Conservation (phyloP, 2,888 invertebrate species). For the Encarsia formosa region DNA sequence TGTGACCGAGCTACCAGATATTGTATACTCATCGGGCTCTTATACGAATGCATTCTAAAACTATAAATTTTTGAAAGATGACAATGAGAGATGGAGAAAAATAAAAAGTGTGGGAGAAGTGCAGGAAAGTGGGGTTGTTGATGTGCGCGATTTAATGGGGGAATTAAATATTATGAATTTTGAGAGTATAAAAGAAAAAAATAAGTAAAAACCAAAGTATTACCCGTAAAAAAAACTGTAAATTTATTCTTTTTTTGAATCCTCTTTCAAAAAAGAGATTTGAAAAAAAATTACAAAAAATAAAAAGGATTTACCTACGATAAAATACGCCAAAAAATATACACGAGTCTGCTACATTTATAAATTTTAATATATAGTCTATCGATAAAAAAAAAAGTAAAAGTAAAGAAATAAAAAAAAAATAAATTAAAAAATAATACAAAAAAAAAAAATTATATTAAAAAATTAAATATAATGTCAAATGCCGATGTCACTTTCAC, state of each 20-base stretch:
- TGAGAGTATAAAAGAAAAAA: not conserved
- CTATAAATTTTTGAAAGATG: too few species aligned
- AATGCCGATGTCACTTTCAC: slow-evolving; percentile 27
- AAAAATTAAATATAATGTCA: slow-evolving; percentile 5
- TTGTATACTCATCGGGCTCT: too few species aligned
- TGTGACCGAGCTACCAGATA: too few species aligned
- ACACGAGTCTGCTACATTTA: slow-evolving; percentile 30
- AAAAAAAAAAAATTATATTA: not conserved
- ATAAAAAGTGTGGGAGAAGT: too few species aligned
- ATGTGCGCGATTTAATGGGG: too few species aligned
- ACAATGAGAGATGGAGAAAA: too few species aligned
- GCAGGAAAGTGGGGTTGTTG: too few species aligned
- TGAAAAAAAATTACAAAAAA: not conserved
- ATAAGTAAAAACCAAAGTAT: not conserved
- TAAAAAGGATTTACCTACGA: slow-evolving; percentile 4
- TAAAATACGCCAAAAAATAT: slow-evolving; percentile 26
- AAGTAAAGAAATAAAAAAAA: not conserved
- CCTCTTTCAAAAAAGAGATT: not conserved
- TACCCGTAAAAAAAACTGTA: slow-evolving; percentile 1
- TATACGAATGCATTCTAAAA: too few species aligned
- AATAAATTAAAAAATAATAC: not conserved
- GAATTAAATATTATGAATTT: too few species aligned
- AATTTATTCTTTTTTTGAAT: not conserved
- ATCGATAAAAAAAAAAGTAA: slow-evolving; percentile 16
- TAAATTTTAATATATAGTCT: slow-evolving; percentile 28